phyloP scores from a whole-genome alignment of 1,140 invertebrate genomes.

The Drosophila virilis region DNA sequence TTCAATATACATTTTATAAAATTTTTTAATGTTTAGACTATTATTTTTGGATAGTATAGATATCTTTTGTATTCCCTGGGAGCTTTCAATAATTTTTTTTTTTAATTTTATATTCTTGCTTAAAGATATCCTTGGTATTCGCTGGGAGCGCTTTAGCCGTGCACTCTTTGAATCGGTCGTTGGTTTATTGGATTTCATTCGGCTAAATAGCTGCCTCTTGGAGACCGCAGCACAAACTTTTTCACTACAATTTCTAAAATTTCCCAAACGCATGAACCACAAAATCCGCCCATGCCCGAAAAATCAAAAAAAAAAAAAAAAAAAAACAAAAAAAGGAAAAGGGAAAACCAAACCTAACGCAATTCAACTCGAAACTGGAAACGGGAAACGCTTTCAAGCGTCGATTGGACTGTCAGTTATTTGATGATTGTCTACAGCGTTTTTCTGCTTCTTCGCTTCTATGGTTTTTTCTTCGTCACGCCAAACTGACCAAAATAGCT shows the following conservation, averaged over 20 bases:
- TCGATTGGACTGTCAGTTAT: constrained; percentile 64
- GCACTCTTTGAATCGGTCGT: background rate
- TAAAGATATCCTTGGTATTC: too few relatives aligned
- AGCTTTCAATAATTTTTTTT: too few relatives aligned
- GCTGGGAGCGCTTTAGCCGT: too few relatives aligned
- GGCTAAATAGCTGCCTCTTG: constrained; percentile 5
- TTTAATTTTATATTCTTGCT: background rate
- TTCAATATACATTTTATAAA: too few relatives aligned
- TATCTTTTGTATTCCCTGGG: background rate
- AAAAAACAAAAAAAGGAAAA: constrained; percentile 11
- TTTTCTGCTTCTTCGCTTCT: constrained; percentile 35
- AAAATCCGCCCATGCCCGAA: background rate
- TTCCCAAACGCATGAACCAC: constrained; percentile 4
- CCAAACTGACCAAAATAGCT: constrained; percentile 56
- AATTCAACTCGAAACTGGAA: constrained; percentile 27
- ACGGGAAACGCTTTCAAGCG: constrained; percentile 45
- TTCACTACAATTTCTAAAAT: background rate
- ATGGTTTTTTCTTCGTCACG: constrained; percentile 39
- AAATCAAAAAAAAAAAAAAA: background rate
- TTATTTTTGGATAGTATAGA: too few relatives aligned
- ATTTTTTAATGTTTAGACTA: too few relatives aligned
- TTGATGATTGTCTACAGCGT: constrained; percentile 54
- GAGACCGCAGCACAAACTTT: constrained; percentile 12
- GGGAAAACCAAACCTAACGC: constrained; percentile 7
- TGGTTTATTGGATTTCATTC: constrained; percentile 3